Evolutionary conservation across 2,888 invertebrate species (phyloP).

Genomic region (Acrobasis consociella): DNA sequence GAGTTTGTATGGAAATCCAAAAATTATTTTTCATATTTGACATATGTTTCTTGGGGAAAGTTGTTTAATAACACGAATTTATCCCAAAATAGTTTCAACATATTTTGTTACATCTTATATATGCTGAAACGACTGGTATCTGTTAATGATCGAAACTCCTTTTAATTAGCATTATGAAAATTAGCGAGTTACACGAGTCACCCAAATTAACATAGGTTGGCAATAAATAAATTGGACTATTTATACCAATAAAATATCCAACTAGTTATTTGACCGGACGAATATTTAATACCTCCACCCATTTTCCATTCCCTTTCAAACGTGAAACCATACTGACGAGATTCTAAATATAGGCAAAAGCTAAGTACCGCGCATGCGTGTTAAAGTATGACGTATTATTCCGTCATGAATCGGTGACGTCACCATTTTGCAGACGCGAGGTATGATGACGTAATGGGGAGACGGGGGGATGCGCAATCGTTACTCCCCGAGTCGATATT

Average conservation of each 20-base stretch:
- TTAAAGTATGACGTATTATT: constrained; percentile 53
- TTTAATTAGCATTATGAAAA: too few species aligned
- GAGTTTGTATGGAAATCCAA: too few species aligned
- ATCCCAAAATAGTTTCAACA: too few species aligned
- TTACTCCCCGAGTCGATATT: constrained; percentile 51
- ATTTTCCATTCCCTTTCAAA: constrained; percentile 26
- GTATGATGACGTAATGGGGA: constrained; percentile 63
- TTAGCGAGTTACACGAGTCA: too few species aligned
- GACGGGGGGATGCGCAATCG: constrained; percentile 49
- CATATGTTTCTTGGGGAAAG: too few species aligned
- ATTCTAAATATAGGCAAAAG: constrained; percentile 47
- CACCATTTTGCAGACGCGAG: constrained; percentile 45
- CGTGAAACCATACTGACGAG: constrained; percentile 35
- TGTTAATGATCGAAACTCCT: too few species aligned
- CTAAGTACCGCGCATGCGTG: constrained; percentile 56
- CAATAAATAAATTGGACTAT: too few species aligned
- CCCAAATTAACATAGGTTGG: too few species aligned
- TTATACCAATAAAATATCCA: not conserved
- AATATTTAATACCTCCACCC: not conserved
- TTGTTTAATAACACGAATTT: too few species aligned
- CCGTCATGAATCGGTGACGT: constrained; percentile 63
- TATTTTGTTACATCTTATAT: too few species aligned
- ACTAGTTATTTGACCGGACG: not conserved
- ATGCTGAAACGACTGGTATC: too few species aligned
- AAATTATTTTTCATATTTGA: too few species aligned